A percentile compares a stretch with the other conserved stretches of the same genome.
These are phyloP conservation scores for Tychaedon coryphoeus DNA, from an alignment of 2,113 vertebrate species.

Conservation along the genomic window DNA sequence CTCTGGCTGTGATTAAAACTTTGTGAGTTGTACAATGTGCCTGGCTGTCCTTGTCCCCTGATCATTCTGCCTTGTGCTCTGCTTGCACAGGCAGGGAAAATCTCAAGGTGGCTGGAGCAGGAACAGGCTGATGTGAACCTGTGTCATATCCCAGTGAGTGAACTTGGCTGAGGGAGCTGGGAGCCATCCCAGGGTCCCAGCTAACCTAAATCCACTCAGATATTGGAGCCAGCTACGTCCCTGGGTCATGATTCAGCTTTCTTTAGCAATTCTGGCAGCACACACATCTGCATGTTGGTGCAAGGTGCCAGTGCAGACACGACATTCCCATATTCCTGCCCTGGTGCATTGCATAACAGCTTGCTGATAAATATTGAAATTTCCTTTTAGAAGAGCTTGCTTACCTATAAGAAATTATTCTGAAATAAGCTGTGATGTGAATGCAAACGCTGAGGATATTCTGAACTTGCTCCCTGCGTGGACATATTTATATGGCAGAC, in stretches of 20 bases:
- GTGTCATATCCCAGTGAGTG: background rate
- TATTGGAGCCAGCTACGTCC: background rate
- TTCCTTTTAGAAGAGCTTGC: background rate
- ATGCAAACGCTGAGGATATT: background rate
- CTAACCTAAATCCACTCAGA: background rate
- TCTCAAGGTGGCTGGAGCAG: background rate
- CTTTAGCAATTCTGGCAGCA: constrained; percentile 6
- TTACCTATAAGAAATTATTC: background rate
- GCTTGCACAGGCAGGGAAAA: background rate
- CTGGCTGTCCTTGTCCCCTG: background rate
- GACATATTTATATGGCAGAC: background rate
- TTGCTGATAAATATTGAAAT: background rate
- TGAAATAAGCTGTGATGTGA: background rate
- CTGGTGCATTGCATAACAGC: background rate
- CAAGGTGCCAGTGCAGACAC: background rate
- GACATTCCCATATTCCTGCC: background rate
- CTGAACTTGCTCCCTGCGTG: background rate
- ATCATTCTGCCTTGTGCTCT: background rate
- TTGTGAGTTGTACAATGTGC: background rate
- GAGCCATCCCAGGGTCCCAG: background rate
- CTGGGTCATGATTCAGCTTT: constrained; percentile 4
- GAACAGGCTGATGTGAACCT: background rate
- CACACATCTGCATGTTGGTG: background rate
- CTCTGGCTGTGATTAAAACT: background rate
- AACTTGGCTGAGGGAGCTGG: background rate